Base-by-base conservation (phyloP, 2,113 vertebrate genomes). In the Pseudopipra pipra region DNA sequence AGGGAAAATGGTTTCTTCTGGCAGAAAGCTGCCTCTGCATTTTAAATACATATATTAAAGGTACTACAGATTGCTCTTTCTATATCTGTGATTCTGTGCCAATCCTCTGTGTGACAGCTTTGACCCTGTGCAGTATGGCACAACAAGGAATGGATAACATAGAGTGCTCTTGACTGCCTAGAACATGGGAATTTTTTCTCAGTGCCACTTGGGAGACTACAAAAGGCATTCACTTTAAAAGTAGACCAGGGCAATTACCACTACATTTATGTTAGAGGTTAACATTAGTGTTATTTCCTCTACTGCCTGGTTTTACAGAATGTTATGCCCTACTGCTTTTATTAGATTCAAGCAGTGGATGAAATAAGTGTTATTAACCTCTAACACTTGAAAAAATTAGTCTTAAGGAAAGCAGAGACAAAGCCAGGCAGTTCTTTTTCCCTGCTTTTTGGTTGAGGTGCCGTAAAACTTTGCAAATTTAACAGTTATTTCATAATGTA, bases 351-450 rank as follows among this genome's bases (percentile, higher is more conserved):
- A 94, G 96, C 84, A 97, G 95, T 90, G 97, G 95, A 97, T 97
- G 97, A 98, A 98, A 98, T 98, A 97, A 97, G 96, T 95, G 94
- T 97, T 97, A 97, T 97, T 98, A 98, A 98, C 97, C 97, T 97
- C 95, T 97, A 97, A 96, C 96, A 96, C 97, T 97, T 97, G 96
- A 95, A 97, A 92, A 98, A 98, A 96, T 97, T 96, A 95, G 91
- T 94, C 65, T 94, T 84, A 77, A 95, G 91, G 85, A 96, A 97
- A 98, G 72, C 49, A 52, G 89, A 87, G 85, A 92, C 94, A 95
- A 87, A 95, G 70, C 67, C 67, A 85, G 67, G 66, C 47, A 66
- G 75, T 87, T 78, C 39, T 88, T 89, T 90, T 89, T n/a, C 47
- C 78, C 46, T 35, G 59, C 30, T 74, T 13, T 11, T 78, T 96